Percentiles rank a stretch among this genome's conserved stretches.
phyloP scores from a whole-genome alignment of 2,113 vertebrate species.

The Aptenodytes patagonicus region DNA sequence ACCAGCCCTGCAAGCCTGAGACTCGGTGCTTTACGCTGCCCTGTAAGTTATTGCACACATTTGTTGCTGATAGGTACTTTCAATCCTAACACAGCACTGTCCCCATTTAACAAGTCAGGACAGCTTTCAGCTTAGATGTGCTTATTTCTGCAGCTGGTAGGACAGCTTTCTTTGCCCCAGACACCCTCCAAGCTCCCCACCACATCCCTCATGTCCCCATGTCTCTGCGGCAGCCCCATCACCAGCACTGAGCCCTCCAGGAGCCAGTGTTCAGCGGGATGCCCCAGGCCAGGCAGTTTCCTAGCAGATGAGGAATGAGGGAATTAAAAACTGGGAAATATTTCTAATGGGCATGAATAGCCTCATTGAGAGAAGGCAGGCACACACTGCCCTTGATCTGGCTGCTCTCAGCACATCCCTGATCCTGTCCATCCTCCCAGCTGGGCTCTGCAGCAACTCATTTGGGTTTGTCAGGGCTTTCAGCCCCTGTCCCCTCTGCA shows the following conservation, averaged over 20 bases:
- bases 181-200: not conserved
- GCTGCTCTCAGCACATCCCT: not conserved
- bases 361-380: not conserved
- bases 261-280: not conserved
- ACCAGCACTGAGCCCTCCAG: not conserved
- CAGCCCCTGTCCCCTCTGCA: not conserved
- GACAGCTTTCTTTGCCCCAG: not conserved
- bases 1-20: not conserved
- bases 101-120: not conserved
- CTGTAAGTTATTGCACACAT: not conserved
- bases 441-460: not conserved
- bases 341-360: not conserved
- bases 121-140: not conserved
- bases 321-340: not conserved
- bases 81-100: not conserved
- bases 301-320: not conserved
- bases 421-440: too few relatives aligned
- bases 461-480: not conserved
- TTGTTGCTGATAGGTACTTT: not conserved
- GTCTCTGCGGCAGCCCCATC: not conserved
- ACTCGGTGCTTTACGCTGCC: not conserved
- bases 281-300: not conserved
- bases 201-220: not conserved
- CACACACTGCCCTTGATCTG: too few relatives aligned
- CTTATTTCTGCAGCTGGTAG: not conserved